Base-by-base conservation (phyloP, 2,797 vertebrate genomes). In the Adrianichthys oophorus region DNA sequence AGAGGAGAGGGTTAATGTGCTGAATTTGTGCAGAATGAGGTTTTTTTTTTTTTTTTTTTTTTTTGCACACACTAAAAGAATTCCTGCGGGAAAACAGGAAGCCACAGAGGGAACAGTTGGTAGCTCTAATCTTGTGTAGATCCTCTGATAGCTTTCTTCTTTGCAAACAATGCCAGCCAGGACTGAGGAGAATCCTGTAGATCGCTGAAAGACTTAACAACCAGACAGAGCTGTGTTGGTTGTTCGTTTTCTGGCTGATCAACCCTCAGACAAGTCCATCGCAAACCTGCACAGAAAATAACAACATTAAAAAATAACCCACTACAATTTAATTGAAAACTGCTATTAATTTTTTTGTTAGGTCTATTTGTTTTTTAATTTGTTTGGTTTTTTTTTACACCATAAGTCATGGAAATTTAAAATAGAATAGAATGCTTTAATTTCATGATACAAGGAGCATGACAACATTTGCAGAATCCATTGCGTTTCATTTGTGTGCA, bases 71-170 rank as follows among this genome's bases (percentile, higher is more conserved):
- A 72, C 88, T 78, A 65, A 90, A 93, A 94, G 88, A 93, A 93
- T 93, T 93, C 77, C 87, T 88, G 85, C 84, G 85, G 89, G 79
- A 93, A 94, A 95, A 93, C 93, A 94, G 93, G 93, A 95, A 95
- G 92, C 90, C 67, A 46, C 87, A 90, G 85, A 92, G 80, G 90
- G 90, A 93, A 90, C 82, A 88, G 86, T 94, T 91, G 91, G 90
- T 89, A 90, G 87, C 80, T 83, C 89, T 94, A 94, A 95, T 94
- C 90, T 81, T 82, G 85, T 83, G 74, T 91, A 94, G 92, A 94
- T 94, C 92, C 92, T 91, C 76, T 70, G 89, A 89, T 88, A 89
- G 85, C 83, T 86, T 88, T 88, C 82, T 86, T 81, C 83, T 84
- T 42, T 64, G 69, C 86, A 83, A 89, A 87, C 87, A 87, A 87